Conservation (phyloP, 2,797 vertebrate species). For the Bradypodion pumilum region DNA sequence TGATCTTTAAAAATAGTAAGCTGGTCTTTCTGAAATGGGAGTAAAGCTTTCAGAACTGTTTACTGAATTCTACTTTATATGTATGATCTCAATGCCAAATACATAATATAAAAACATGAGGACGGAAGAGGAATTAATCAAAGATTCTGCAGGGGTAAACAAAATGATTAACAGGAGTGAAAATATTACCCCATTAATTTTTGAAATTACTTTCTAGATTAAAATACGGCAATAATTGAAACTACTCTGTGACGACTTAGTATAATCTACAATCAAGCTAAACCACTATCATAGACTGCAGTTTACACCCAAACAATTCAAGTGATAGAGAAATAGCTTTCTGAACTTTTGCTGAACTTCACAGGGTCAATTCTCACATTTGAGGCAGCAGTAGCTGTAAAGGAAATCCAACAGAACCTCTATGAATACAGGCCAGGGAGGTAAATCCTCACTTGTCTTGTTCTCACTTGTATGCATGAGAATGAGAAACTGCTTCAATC, state of each 20-base stretch:
- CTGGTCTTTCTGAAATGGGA: background rate
- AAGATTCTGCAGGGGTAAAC: constrained; percentile 8
- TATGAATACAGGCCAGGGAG: background rate
- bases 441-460: no score
- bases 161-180: constrained; percentile 6
- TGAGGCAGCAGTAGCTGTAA: background rate
- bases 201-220: constrained; percentile 16
- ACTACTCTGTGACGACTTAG: background rate
- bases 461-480: no score
- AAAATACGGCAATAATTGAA: constrained; percentile 1
- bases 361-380: background rate
- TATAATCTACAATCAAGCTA: background rate
- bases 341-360: background rate
- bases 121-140: constrained; percentile 24
- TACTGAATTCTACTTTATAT: background rate
- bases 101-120: background rate
- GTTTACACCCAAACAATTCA: background rate
- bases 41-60: background rate
- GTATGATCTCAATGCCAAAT: constrained; percentile 22
- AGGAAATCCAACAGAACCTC: background rate
- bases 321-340: background rate
- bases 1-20: background rate
- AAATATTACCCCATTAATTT: constrained; percentile 3
- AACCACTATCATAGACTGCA: background rate
- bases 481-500: no score